Evolutionary conservation across 2,888 invertebrate species (phyloP), one percentile per base, ranked within the genome.

Genomic region (Cheilosia impressa): DNA sequence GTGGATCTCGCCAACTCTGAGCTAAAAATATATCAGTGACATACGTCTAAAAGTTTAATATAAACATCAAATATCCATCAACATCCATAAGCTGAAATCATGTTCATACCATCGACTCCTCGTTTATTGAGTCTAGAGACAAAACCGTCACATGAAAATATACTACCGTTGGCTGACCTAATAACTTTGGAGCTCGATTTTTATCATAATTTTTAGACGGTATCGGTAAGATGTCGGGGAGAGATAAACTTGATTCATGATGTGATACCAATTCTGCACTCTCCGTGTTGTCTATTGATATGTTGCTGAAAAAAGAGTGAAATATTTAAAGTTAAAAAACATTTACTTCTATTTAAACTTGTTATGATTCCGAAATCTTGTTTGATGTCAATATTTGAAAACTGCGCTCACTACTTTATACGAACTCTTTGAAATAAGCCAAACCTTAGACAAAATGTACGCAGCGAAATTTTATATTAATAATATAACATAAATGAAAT

Each of bases 71-170:
- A 52, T 2, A n/a, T 17, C 10, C 13, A 1, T 45, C 47, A 6
- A 43, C 62, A n/a, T 38, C 9, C 24, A 24, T 10, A 75, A 19
- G 19, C 1, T 5, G 43, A 27, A 5, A 58, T 4, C 3, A 38
- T 38, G 4, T 52, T 27, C 55, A 60, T 88, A 91, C 92, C 98
- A 98, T 98, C 53, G 97, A 97, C 92, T 98, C 97, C 91, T 98
- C 98, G 90, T 98, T 97, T 88, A 98, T 98, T n/a, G 98, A 98
- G 93, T 98, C 98, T 88, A 98, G 93, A 60, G 97, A 97, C 81
- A 97, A 93, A 1, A 97, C 97, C 9, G 97, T 97, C 63, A 97
- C 97, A 90, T 97, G 97, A 90, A 97, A 98, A 91, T 97, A 97
- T 47, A 97, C 97, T 57, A 97, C 94, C 0, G 97, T 98, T 3